These are phyloP conservation scores for Eulemur rufifrons DNA, from an alignment of 2,113 vertebrate genomes.

Conservation along the genomic window DNA sequence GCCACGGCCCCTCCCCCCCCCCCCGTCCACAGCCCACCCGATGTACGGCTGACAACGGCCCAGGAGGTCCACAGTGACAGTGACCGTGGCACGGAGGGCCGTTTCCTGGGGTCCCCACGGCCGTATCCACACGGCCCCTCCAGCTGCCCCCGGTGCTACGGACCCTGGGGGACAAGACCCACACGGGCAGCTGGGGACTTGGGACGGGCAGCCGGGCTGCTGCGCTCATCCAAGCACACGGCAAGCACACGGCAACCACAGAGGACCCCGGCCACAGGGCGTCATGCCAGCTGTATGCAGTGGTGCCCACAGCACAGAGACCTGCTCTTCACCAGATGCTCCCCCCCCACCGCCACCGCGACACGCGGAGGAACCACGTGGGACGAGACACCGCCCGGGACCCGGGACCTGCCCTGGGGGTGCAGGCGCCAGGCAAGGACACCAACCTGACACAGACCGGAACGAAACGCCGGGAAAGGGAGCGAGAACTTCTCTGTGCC, in stretches of 20 bases:
- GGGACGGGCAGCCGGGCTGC: too few relatives aligned
- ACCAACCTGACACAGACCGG: not conserved
- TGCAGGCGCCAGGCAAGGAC: not conserved
- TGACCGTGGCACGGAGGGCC: not conserved
- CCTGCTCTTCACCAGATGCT: not conserved
- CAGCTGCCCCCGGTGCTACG: not conserved
- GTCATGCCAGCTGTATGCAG: not conserved
- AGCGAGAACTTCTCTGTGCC: not conserved
- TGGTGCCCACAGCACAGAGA: not conserved
- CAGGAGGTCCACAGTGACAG: not conserved
- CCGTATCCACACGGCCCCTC: not conserved
- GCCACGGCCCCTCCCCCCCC: not conserved
- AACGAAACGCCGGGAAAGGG: not conserved
- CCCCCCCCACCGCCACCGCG: too few relatives aligned
- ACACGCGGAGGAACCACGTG: not conserved
- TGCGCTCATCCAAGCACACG: not conserved
- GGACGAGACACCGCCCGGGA: not conserved
- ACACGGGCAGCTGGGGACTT: not conserved
- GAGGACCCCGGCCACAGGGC: not conserved
- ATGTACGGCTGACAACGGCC: not conserved
- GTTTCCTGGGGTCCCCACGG: not conserved
- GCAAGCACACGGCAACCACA: not conserved
- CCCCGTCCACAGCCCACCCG: not conserved
- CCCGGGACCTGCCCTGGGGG: too few relatives aligned
- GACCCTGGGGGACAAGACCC: not conserved